Evolutionary conservation across 30 jellyfish, hydroid and myxozoan species (phyloP).

Genomic region (Cassiopea xamachana): DNA sequence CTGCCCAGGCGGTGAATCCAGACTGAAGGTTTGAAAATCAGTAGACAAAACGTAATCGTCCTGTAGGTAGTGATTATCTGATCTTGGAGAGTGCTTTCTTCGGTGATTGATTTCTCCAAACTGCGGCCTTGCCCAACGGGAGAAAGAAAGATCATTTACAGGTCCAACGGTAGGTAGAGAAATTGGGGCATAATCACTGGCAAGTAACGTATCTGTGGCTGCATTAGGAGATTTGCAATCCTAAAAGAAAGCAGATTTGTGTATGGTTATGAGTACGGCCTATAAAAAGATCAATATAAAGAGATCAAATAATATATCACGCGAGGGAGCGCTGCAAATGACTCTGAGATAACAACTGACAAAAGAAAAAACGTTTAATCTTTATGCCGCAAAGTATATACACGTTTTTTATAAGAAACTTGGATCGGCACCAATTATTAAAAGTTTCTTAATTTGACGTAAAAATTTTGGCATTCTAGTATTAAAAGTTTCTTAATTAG

Average conservation of each 20-base stretch:
- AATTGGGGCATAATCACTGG: conserved; percentile 52
- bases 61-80: conserved; percentile 41
- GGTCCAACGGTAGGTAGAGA: conserved; percentile 70
- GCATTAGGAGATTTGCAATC: conserved; percentile 72
- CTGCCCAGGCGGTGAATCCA: conserved; percentile 76
- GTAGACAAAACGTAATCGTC: conserved; percentile 50
- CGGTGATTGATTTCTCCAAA: conserved; percentile 49
- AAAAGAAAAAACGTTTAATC: no score
- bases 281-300: background rate
- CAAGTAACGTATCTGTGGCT: conserved; percentile 44
- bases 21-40: conserved; percentile 64
- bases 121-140: conserved; percentile 75
- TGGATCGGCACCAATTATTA: no score
- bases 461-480: no score
- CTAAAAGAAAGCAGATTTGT: conserved; percentile 6
- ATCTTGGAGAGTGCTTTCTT: conserved; percentile 59
- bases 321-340: no score
- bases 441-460: no score
- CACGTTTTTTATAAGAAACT: no score
- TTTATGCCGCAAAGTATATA: no score
- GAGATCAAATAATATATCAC: no score
- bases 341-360: no score
- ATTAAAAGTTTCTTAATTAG: no score
- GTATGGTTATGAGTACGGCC: background rate
- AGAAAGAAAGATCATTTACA: conserved; percentile 40